phyloP scores from a whole-genome alignment of 2,113 vertebrate genomes.

The Aphelocoma coerulescens region DNA sequence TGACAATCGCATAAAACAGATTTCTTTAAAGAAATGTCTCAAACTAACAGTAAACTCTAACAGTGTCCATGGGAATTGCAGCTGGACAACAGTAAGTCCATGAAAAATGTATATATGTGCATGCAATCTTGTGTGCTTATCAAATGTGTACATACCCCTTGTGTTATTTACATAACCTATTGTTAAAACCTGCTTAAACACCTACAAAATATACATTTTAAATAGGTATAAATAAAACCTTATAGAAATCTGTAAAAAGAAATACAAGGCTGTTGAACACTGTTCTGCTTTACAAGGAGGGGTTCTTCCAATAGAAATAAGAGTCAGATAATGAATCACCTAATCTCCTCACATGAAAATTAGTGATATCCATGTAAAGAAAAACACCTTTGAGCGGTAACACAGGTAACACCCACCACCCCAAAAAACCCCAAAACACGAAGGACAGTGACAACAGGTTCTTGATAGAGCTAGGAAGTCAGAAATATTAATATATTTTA shows the following conservation, averaged over 20 bases:
- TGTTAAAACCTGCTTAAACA: background rate
- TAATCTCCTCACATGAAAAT: background rate
- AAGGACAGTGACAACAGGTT: fast-evolving
- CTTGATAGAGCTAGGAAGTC: background rate
- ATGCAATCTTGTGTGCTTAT: fast-evolving
- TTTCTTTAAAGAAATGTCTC: background rate
- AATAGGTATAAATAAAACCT: background rate
- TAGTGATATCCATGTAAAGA: background rate
- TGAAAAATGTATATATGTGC: background rate
- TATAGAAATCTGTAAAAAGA: background rate
- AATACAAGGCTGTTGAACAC: background rate
- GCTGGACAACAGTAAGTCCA: background rate
- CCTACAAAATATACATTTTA: background rate
- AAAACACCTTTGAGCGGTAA: background rate
- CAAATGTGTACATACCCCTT: background rate
- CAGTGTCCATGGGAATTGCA: background rate
- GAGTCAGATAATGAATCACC: background rate
- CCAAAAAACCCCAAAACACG: fast-evolving
- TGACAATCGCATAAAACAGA: background rate
- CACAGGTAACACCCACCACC: fast-evolving
- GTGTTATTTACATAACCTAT: background rate
- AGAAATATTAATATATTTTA: background rate
- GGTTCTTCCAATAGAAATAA: background rate
- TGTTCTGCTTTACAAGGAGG: background rate
- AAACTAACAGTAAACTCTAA: background rate